A percentile compares a stretch with the other conserved stretches of the same genome.
Evolutionary conservation across 2,113 vertebrate genomes (phyloP).

Genomic region (Lagenorhynchus albirostris): DNA sequence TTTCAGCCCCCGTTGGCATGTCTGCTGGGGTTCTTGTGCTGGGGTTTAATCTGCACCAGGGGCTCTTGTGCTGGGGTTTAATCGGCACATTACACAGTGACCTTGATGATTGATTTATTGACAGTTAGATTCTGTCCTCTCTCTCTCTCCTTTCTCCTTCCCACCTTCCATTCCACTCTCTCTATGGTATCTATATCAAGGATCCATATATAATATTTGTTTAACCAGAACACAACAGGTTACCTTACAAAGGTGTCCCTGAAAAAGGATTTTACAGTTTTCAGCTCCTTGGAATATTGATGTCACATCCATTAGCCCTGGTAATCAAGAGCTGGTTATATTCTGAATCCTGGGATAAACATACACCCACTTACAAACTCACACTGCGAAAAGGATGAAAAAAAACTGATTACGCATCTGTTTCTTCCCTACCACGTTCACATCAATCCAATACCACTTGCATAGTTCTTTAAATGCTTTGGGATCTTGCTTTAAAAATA

Average conservation of each 20-base stretch:
- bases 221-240: neutral
- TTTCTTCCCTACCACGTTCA: neutral
- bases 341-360: neutral
- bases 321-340: neutral
- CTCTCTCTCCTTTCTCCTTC: neutral
- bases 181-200: neutral
- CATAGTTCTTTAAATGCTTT: neutral
- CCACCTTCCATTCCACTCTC: neutral
- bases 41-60: neutral
- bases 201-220: neutral
- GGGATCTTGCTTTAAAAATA: neutral
- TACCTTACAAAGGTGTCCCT: neutral
- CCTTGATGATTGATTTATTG: neutral
- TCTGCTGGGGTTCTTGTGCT: neutral
- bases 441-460: neutral
- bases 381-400: neutral
- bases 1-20: neutral
- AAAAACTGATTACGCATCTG: accelerated
- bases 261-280: neutral
- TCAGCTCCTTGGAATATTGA: neutral
- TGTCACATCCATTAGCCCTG: neutral
- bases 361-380: neutral
- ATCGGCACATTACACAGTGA: neutral
- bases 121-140: neutral
- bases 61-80: neutral